Conservation (phyloP, 2,113 vertebrate genomes). For the Sisor rabdophorus region DNA sequence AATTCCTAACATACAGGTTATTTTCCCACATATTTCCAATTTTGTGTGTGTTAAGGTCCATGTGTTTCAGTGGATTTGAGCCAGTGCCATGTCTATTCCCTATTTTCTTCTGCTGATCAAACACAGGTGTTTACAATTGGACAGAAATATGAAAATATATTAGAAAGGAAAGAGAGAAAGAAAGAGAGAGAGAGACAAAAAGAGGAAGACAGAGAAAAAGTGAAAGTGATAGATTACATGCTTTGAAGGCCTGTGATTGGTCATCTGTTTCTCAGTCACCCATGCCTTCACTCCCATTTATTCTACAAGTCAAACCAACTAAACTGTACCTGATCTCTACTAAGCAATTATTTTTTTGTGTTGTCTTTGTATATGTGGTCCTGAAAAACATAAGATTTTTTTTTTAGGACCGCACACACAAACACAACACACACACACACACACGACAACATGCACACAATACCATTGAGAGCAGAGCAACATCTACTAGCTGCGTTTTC, state of each 20-base stretch:
- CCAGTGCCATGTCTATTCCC: slow-evolving; percentile 6
- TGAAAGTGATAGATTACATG: background rate
- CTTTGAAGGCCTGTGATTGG: slow-evolving; percentile 10
- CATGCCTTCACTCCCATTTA: background rate
- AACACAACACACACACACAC: slow-evolving; percentile 2
- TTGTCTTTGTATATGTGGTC: too few relatives aligned
- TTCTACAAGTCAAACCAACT: slow-evolving; percentile 7
- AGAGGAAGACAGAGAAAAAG: background rate
- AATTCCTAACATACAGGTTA: slow-evolving; percentile 5
- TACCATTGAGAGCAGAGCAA: slow-evolving; percentile 18
- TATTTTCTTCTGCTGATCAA: slow-evolving; percentile 19
- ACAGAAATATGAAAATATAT: slow-evolving; percentile 17
- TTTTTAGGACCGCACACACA: background rate
- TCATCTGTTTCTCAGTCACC: background rate
- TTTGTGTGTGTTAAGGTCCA: background rate
- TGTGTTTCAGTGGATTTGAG: background rate
- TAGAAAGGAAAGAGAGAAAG: background rate
- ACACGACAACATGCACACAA: background rate
- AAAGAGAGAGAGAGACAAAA: background rate
- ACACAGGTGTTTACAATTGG: slow-evolving; percentile 32
- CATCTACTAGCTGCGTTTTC: slow-evolving; percentile 16
- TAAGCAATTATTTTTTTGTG: slow-evolving; percentile 10
- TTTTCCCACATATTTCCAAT: slow-evolving; percentile 29
- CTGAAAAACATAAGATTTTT: too few relatives aligned
- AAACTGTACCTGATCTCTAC: background rate